Conservation (phyloP, 2,797 vertebrate genomes). For the Rallus crepitans region DNA sequence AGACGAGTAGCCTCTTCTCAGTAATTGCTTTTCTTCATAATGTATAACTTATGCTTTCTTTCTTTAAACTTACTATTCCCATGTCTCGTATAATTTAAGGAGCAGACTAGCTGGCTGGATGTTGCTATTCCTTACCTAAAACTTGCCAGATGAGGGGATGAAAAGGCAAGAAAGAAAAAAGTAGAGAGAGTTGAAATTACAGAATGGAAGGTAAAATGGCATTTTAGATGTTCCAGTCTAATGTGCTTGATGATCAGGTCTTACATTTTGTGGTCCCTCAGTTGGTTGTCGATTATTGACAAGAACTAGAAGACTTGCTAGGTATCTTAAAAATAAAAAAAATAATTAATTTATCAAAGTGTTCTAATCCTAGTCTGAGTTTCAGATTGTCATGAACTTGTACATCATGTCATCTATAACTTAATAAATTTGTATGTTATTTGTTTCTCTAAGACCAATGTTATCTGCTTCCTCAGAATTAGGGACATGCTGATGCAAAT, state of each 20-base stretch:
- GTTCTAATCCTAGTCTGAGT: neutral
- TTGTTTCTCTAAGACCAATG: neutral
- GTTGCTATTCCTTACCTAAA: neutral
- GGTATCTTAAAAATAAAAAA: neutral
- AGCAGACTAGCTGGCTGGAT: neutral
- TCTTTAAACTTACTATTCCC: neutral
- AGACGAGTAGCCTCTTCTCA: neutral
- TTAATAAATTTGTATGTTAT: neutral
- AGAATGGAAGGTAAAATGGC: neutral
- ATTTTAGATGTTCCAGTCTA: neutral
- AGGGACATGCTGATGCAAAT: neutral
- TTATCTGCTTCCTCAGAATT: neutral
- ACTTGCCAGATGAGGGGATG: neutral
- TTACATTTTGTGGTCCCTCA: neutral
- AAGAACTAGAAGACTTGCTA: neutral
- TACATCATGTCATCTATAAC: neutral
- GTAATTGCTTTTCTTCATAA: slow-evolving; percentile 42
- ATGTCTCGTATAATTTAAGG: neutral
- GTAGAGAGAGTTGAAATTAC: neutral
- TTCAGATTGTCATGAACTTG: neutral
- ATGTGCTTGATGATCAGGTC: neutral
- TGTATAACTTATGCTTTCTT: neutral
- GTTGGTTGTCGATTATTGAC: neutral
- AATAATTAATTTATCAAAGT: neutral
- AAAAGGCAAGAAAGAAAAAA: neutral